Evolutionary conservation across 1,140 invertebrate species (phyloP).

Genomic region (Brachionus paranguensis): DNA sequence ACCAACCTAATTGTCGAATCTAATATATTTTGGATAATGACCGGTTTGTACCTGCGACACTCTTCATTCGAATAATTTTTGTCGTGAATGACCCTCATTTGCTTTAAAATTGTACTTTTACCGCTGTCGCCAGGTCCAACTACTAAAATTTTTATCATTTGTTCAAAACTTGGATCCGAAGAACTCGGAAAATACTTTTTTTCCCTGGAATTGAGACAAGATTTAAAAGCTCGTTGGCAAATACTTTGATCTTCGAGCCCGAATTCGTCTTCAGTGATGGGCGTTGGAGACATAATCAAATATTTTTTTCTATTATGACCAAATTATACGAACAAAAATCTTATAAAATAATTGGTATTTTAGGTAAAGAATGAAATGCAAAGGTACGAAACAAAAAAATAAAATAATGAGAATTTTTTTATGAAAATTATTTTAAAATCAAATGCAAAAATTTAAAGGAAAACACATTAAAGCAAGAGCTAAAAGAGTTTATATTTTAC

Average conservation of each 20-base stretch:
- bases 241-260: neutral
- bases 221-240: neutral
- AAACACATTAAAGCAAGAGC: neutral
- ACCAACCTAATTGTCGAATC: neutral
- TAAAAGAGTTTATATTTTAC: neutral
- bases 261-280: neutral
- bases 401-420: neutral
- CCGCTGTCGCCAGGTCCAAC: constrained; percentile 65
- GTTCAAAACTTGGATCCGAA: neutral
- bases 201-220: neutral
- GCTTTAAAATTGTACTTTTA: constrained; percentile 99
- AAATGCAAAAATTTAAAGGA: neutral
- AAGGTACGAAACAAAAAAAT: neutral
- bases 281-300: neutral
- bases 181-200: neutral
- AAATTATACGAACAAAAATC: neutral
- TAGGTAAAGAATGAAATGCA: neutral
- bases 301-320: neutral
- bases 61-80: constrained; percentile 88
- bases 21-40: constrained; percentile 19
- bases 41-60: constrained; percentile 37
- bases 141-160: constrained; percentile 26
- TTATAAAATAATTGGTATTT: neutral
- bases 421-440: constrained; percentile 3
- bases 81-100: constrained; percentile 99